These are phyloP conservation scores for Morelia viridis DNA, from an alignment of 2,797 vertebrate genomes.

Conservation along the genomic window DNA sequence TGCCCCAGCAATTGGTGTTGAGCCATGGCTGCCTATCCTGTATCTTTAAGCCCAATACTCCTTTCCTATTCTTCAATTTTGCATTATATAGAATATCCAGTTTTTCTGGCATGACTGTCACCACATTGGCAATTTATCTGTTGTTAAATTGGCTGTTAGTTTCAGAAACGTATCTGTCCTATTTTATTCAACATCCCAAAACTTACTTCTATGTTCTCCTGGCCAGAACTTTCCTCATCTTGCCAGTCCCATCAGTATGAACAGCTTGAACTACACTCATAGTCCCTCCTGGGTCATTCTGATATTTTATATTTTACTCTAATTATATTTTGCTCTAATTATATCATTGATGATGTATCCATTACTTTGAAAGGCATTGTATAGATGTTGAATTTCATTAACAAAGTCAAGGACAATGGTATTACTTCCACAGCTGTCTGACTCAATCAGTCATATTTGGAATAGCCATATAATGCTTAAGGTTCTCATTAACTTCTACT, in stretches of 20 bases:
- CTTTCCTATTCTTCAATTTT: not conserved
- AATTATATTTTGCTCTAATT: not conserved
- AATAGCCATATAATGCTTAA: not conserved
- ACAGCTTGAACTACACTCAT: not conserved
- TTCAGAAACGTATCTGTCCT: not conserved
- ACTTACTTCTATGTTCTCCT: not conserved
- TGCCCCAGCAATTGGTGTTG: not conserved
- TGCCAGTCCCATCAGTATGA: not conserved
- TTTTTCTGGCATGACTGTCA: not conserved
- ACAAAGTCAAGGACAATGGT: not conserved
- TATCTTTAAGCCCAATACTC: not conserved
- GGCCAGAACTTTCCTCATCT: not conserved
- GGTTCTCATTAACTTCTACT: not conserved
- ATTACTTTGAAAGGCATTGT: not conserved
- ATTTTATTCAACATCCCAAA: not conserved
- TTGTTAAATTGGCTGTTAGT: not conserved
- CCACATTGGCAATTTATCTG: not conserved
- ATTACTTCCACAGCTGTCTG: not conserved
- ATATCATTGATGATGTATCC: not conserved
- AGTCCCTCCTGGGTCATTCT: not conserved
- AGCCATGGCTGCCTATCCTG: not conserved
- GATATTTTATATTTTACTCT: not conserved
- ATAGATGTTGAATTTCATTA: not conserved
- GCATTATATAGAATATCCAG: not conserved
- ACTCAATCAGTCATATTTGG: not conserved